Evolutionary conservation across 2,113 vertebrate genomes (phyloP).

Genomic region (Merops nubicus): DNA sequence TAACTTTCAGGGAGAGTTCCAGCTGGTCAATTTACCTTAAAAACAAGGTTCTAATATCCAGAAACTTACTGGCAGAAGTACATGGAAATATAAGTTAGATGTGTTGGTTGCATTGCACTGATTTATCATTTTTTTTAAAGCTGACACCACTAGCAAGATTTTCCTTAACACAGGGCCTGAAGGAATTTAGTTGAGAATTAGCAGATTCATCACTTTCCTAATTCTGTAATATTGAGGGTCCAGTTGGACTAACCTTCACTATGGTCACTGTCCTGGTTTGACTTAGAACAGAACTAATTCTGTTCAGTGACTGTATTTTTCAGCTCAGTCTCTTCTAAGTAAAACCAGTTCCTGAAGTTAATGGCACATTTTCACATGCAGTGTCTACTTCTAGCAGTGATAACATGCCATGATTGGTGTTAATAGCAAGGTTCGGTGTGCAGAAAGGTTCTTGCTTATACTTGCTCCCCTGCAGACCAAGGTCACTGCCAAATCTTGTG

Average conservation of each 20-base stretch:
- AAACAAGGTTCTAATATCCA: background rate
- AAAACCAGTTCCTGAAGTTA: too few species aligned
- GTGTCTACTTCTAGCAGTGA: too few species aligned
- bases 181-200: background rate
- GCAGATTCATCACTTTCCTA: background rate
- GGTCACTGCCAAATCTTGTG: too few species aligned
- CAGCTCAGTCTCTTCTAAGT: too few species aligned
- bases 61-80: background rate
- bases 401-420: too few species aligned
- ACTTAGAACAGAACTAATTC: too few species aligned
- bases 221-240: background rate
- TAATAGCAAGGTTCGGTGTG: too few species aligned
- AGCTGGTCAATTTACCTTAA: background rate
- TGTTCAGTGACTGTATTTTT: too few species aligned
- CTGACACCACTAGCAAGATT: background rate
- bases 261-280: too few species aligned
- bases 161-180: background rate
- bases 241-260: background rate
- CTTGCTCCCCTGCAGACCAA: too few species aligned
- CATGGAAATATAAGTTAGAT: background rate
- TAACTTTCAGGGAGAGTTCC: background rate
- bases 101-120: background rate
- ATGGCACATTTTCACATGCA: too few species aligned
- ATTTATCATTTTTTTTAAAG: background rate
- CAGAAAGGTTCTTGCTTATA: too few species aligned